These are phyloP conservation scores for Ailurus styani DNA, from an alignment of 2,113 vertebrate species.

Conservation along the genomic window DNA sequence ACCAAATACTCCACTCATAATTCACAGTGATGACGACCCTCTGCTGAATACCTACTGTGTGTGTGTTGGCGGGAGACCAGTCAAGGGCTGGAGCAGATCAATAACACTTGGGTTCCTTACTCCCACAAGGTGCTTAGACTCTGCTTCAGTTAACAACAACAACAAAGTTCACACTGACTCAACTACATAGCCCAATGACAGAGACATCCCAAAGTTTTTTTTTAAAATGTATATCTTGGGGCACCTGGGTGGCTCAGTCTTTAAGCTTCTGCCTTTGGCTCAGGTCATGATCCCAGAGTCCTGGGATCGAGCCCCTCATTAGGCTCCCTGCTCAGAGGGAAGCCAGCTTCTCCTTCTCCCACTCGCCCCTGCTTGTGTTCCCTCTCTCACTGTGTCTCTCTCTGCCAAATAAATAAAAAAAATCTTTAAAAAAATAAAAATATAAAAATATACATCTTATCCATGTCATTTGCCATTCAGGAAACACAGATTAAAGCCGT, in stretches of 20 bases:
- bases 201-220: neutral
- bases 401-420: neutral
- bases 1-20: neutral
- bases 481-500: neutral
- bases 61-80: too few species aligned
- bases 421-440: too few species aligned
- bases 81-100: neutral
- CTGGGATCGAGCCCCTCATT: neutral
- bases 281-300: neutral
- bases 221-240: neutral
- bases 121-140: neutral
- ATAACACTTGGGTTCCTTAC: neutral
- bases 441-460: neutral
- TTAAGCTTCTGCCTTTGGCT: neutral
- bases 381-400: neutral
- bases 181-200: neutral
- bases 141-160: neutral
- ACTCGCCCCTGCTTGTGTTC: neutral
- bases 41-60: neutral
- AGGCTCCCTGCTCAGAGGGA: neutral
- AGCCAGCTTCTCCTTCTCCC: neutral
- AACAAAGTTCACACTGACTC: neutral
- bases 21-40: accelerated
- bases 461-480: neutral
- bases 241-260: neutral